Evolutionary conservation across 1,140 invertebrate genomes (phyloP).

Genomic region (Triops cancriformis): DNA sequence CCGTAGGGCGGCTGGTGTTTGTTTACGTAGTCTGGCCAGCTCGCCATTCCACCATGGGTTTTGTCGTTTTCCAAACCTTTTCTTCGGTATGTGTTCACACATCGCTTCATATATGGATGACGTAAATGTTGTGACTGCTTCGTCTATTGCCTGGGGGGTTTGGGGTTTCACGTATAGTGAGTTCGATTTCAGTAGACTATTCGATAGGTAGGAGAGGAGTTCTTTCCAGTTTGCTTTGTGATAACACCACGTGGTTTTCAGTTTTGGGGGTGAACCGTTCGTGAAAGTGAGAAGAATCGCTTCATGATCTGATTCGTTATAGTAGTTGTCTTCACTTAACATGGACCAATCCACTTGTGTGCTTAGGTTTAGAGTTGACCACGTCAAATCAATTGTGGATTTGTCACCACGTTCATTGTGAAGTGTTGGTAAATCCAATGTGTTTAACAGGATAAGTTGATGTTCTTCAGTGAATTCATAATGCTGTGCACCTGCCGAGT

Average conservation of each 20-base stretch:
- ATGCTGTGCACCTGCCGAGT: background rate
- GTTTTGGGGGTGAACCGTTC: background rate
- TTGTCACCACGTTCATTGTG: too few relatives aligned
- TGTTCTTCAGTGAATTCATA: background rate
- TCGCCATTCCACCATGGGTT: too few relatives aligned
- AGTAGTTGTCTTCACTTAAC: background rate
- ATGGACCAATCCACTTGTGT: too few relatives aligned
- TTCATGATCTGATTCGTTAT: background rate
- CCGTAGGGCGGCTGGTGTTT: too few relatives aligned
- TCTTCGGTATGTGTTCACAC: too few relatives aligned
- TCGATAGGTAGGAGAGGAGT: background rate
- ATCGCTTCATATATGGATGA: too few relatives aligned
- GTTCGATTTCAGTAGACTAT: background rate
- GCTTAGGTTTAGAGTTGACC: too few relatives aligned
- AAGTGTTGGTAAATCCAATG: background rate
- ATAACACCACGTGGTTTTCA: background rate
- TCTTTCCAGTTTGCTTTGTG: background rate
- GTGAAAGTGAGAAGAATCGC: background rate
- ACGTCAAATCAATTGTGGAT: too few relatives aligned
- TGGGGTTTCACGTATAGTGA: background rate
- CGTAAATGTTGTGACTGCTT: too few relatives aligned
- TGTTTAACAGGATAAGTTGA: background rate
- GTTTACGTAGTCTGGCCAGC: background rate
- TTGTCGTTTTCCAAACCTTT: too few relatives aligned
- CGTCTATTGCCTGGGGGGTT: too few relatives aligned